Conservation (phyloP, 2,797 vertebrate species). For the Prunella strophiata region DNA sequence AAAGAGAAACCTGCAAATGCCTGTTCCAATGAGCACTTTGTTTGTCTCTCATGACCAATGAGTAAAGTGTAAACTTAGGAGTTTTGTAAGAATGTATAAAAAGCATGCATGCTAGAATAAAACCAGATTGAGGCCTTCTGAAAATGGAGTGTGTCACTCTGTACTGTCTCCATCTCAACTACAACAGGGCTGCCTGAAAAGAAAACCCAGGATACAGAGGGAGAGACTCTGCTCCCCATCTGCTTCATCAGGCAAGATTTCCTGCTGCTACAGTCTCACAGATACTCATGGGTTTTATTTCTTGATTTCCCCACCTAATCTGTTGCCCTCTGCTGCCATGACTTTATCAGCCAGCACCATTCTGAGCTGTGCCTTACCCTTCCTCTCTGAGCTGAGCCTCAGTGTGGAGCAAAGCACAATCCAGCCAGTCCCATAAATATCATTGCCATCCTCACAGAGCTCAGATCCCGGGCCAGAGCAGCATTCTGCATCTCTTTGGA, state of each 20-base stretch:
- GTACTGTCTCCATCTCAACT: neutral
- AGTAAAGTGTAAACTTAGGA: neutral
- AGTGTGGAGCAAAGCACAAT: neutral
- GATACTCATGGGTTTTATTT: neutral
- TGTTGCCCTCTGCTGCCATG: neutral
- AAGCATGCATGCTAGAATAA: neutral
- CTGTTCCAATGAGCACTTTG: neutral
- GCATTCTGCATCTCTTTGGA: neutral
- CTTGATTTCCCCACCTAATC: neutral
- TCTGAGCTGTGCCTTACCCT: neutral
- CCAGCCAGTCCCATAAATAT: neutral
- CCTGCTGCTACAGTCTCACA: neutral
- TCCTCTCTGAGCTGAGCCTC: neutral
- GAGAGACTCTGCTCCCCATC: neutral
- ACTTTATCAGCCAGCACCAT: neutral
- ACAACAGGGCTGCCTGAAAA: neutral
- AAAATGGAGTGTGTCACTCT: neutral
- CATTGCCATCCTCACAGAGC: neutral
- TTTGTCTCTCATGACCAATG: rapidly evolving
- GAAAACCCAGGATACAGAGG: neutral
- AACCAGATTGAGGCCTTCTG: neutral
- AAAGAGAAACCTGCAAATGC: neutral
- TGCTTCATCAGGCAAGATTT: neutral
- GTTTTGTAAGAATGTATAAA: neutral
- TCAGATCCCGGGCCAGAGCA: neutral